These are phyloP conservation scores for Cenopis cana DNA, from an alignment of 2,888 invertebrate genomes.

Conservation along the genomic window DNA sequence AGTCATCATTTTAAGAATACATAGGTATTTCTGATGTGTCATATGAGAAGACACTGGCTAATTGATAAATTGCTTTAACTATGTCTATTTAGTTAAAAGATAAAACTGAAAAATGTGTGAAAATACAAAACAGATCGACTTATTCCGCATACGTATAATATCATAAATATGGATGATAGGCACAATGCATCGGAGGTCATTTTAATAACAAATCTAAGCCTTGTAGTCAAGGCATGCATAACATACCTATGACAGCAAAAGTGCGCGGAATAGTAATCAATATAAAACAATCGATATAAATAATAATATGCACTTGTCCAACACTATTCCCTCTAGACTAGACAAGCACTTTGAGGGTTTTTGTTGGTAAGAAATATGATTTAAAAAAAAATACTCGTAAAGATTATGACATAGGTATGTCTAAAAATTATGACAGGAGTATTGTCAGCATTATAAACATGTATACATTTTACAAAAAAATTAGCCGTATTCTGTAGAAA, in stretches of 20 bases:
- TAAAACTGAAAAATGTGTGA: background rate
- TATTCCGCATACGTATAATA: slow-evolving; percentile 35
- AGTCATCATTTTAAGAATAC: background rate
- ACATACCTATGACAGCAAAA: background rate
- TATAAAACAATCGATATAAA: slow-evolving; percentile 26
- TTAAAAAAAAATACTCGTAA: no score
- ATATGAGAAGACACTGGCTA: background rate
- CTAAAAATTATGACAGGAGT: no score
- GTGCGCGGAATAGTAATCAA: slow-evolving; percentile 30
- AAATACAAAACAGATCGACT: background rate
- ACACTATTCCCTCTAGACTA: slow-evolving; percentile 6
- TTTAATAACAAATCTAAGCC: slow-evolving; percentile 25
- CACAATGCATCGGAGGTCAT: slow-evolving; percentile 3
- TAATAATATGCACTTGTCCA: slow-evolving; percentile 11
- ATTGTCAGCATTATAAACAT: no score
- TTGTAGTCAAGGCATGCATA: slow-evolving; percentile 19
- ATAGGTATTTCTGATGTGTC: background rate
- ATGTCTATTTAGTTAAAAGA: background rate
- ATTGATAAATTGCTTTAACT: background rate
- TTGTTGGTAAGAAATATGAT: no score
- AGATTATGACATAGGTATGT: no score
- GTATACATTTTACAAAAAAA: no score
- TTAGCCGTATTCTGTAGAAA: no score
- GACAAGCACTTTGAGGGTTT: no score
- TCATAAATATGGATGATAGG: slow-evolving; percentile 13